Percentiles rank a stretch among this genome's conserved stretches.
phyloP scores from a whole-genome alignment of 2,113 vertebrate genomes.

The Ibidorhyncha struthersii region DNA sequence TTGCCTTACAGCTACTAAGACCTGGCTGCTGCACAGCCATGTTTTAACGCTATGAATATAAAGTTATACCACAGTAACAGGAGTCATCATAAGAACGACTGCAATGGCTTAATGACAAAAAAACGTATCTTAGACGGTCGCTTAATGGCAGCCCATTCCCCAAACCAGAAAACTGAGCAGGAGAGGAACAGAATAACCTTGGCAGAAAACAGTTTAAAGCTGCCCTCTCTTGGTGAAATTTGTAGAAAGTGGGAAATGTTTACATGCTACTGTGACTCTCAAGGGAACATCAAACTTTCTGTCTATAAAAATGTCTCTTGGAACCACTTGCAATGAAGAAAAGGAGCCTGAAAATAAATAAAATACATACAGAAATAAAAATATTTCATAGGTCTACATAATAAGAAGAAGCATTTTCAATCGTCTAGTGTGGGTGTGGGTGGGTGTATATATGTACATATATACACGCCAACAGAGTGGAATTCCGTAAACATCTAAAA shows the following conservation, averaged over 20 bases:
- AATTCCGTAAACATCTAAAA: neutral
- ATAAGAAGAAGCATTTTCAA: neutral
- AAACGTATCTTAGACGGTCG: neutral
- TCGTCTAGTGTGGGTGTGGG: too few species aligned
- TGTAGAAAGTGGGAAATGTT: neutral
- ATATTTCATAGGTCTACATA: neutral
- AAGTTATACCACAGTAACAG: neutral
- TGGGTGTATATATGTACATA: neutral
- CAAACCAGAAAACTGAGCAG: neutral
- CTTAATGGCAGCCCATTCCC: neutral
- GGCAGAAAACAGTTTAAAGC: neutral
- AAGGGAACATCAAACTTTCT: neutral
- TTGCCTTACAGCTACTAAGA: neutral
- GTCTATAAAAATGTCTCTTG: neutral
- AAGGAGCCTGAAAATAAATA: neutral
- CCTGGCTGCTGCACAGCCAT: neutral
- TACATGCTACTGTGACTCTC: neutral
- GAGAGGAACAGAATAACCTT: neutral
- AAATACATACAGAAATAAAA: neutral
- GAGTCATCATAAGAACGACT: neutral
- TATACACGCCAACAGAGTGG: neutral
- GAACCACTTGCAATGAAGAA: neutral
- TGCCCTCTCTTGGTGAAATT: neutral
- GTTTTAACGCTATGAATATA: neutral
- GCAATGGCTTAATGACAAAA: neutral